Evolutionary conservation across 1,140 invertebrate species (phyloP), one percentile per base, ranked within the genome.

Genomic region (Prorops nasuta): DNA sequence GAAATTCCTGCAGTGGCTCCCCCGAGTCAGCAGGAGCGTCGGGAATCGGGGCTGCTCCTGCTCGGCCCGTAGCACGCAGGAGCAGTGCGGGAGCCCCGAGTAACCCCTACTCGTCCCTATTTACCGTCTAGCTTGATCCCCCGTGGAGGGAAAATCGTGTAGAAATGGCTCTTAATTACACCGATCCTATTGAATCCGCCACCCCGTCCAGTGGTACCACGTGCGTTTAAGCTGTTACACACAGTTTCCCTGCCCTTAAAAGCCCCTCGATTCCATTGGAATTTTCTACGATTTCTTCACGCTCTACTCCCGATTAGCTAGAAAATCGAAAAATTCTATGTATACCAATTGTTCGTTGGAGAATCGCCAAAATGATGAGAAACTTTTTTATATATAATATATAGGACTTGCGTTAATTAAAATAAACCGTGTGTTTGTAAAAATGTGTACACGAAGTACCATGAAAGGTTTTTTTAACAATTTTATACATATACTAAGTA

Each of bases 101-200:
- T 17, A 49, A 35, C 51, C 44, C 36, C 15, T 36, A 45, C 46
- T 57, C 57, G 58, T 63, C 67, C 70, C 66, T 72, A 72, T 71
- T 69, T 72, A 64, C 69, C 61, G 64, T 66, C 62, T 55, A 56
- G 51, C 56, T 54, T 53, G 49, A 61, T 49, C 61, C 57, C 49
- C 56, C 31, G 41, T 19, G 21, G 44, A 54, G 52, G 58, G 65
- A 72, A 73, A 73, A 71, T 74, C 68, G 69, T 67, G 73, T 69
- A 74, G 72, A 76, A 77, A 76, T 72, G 72, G 69, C 75, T 76
- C 75, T 77, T 77, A 76, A 77, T 77, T 77, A 77, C 75, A 77
- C 63, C 72, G 67, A 77, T 76, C 71, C 72, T 60, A 74, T 76
- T 73, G 67, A 76, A 74, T 76, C 67, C 61, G 44, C 56, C 52